Base-by-base conservation (phyloP, 2,113 vertebrate genomes). In the Tachuris rubrigastra region DNA sequence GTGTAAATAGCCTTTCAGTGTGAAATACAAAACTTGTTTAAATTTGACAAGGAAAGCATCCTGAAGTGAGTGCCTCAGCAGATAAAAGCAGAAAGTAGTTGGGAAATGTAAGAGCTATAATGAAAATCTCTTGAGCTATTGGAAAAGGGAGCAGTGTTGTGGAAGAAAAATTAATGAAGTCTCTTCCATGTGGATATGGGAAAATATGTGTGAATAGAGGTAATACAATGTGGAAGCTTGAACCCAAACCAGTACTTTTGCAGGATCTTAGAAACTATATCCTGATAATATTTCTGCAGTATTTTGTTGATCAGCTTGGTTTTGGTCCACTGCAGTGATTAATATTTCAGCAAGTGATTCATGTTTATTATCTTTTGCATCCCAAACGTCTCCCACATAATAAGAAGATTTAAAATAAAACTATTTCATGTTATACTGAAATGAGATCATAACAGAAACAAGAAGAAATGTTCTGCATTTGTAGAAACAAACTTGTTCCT, bases 181-280 rank as follows among this genome's bases (percentile, higher is more conserved):
- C 14, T 80, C n/a, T 58, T 63, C 37, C 0, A 0, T 39, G 8
- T 1, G 4, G 53, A 27, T 63, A 77, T 14, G 10, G 28, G n/a
- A 68, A 67, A 63, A 12, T 16, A 13, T 6, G 3, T 33, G 20
- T 42, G 17, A 58, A 39, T 12, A 73, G 42, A 81, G 22, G 39
- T 37, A 72, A 65, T 19, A 20, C 8, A 73, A 8, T 31, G 21
- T n/a, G 44, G 31, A 68, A 16, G 9, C 53, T 49, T 53, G 21
- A 65, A 74, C 1, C 1, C 6, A 85, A 78, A 65, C 4, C 7
- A 50, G 10, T 44, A 55, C 5, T 69, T 55, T 35, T 41, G 65
- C 28, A 59, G 28, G 9, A 31, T 79, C 47, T 67, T 75, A 50
- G n/a, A 58, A 65, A 89, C 20, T 18, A 42, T 47, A 44, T n/a